These are phyloP conservation scores for Hozukius guyotensis DNA, from an alignment of 2,797 vertebrate species.

Conservation along the genomic window DNA sequence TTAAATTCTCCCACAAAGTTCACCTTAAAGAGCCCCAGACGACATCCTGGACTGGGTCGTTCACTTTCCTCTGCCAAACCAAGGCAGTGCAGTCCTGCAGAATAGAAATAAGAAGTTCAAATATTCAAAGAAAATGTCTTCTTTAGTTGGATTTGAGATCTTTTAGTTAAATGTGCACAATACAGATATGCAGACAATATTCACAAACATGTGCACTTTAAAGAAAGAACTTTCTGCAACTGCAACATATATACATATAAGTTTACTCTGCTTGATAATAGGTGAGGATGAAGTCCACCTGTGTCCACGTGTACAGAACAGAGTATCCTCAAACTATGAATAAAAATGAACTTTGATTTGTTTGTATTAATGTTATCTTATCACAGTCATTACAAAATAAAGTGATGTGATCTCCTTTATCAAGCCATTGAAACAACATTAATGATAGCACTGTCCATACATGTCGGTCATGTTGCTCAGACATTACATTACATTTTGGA, in stretches of 20 bases:
- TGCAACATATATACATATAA: neutral
- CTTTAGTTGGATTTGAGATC: neutral
- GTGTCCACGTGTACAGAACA: neutral
- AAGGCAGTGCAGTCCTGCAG: neutral
- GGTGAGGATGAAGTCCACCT: neutral
- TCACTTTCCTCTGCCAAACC: neutral
- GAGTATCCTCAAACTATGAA: neutral
- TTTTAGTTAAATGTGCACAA: neutral
- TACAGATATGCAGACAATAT: neutral
- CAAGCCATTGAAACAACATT: neutral
- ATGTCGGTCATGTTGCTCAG: neutral
- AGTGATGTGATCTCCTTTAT: neutral
- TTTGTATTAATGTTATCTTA: slow-evolving; percentile 28
- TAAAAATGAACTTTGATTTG: slow-evolving; percentile 18
- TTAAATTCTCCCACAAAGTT: neutral
- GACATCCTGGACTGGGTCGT: neutral
- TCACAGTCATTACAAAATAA: slow-evolving; percentile 1
- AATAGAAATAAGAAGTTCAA: neutral
- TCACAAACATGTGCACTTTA: neutral
- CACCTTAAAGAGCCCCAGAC: neutral
- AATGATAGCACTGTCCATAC: neutral
- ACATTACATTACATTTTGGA: neutral
- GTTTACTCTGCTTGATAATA: neutral
- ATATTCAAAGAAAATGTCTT: neutral
- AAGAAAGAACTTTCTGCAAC: neutral